Evolutionary conservation across 2,113 vertebrate species (phyloP), one percentile per base, ranked within the genome.

Genomic region (Prochilodus magdalenae): DNA sequence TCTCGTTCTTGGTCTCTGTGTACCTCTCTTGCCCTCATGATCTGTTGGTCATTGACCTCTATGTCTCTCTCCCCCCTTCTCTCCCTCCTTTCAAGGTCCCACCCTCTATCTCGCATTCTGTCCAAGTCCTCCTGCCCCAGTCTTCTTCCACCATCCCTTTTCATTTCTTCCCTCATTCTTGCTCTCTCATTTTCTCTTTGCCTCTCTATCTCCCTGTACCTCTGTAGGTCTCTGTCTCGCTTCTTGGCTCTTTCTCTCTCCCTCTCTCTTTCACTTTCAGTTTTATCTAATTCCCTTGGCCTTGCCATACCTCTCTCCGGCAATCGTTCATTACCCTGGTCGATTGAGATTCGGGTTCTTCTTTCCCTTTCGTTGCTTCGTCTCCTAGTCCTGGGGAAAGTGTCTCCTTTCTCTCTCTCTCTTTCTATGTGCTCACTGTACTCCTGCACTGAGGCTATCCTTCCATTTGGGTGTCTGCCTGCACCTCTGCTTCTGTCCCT

Each of bases 321-420:
- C 29, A 8, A 14, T 65, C 62, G 72, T 70, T 85, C 15, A 57
- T 76, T 62, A 29, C 75, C 79, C 36, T 76, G 80, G 22, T 82
- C 63, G n/a, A 69, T 3, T 5, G 53, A 1, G n/a, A 40, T 11
- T 67, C 12, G 40, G 10, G 63, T 53, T 65, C 75, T 87, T 29
- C 49, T 82, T 3, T 73, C 78, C 16, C n/a, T 29, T 12, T 89
- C 89, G 49, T 51, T n/a, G 57, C 65, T 87, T 71, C 13, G 47
- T 60, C 83, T 91, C 73, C 59, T 85, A 62, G 87, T 88, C 84
- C 88, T 89, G 5, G 92, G 91, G 88, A 92, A 94, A 6, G 92
- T 94, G 69, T 90, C 91, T 0, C 92, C 89, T 83, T 89, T 91
- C 53, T 69, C 90, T 63, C 33, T 55, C 0, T 47, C 79, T 18